Evolutionary conservation across 64 coral and sea anemone genomes (phyloP).

Genomic region (Trachythela sp.): DNA sequence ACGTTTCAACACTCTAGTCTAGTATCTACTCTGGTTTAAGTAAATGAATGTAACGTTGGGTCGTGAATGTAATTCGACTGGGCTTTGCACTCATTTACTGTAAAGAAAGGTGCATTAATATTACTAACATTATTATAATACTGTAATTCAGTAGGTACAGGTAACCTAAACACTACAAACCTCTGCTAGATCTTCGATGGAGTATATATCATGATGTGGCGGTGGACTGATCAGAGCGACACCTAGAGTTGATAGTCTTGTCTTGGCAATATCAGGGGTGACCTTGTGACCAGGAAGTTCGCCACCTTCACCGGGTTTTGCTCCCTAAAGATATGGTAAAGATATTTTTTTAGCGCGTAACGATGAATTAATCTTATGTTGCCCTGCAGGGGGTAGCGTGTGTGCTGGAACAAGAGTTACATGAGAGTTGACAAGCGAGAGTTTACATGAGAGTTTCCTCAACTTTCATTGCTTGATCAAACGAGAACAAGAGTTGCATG

Average conservation of each 20-base stretch:
- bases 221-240: slow-evolving; percentile 89
- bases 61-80: too few species aligned
- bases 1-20: too few species aligned
- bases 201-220: slow-evolving; percentile 97
- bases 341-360: neutral
- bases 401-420: neutral
- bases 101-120: too few species aligned
- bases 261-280: slow-evolving; percentile 79
- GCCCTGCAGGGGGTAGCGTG: neutral
- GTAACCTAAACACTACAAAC: neutral
- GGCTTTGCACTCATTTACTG: too few species aligned
- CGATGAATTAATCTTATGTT: neutral
- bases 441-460: too few species aligned
- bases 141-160: too few species aligned
- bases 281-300: slow-evolving; percentile 95
- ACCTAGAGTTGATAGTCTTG: slow-evolving; percentile 78
- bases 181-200: slow-evolving; percentile 96
- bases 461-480: too few species aligned
- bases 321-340: slow-evolving; percentile 53
- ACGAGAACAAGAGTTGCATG: too few species aligned
- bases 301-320: slow-evolving; percentile 93
- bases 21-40: too few species aligned
- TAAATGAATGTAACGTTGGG: too few species aligned
- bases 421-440: too few species aligned
- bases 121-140: too few species aligned